Evolutionary conservation across 2,888 invertebrate species (phyloP), one percentile per base, ranked within the genome.

Genomic region (Drosophila maculinotata): DNA sequence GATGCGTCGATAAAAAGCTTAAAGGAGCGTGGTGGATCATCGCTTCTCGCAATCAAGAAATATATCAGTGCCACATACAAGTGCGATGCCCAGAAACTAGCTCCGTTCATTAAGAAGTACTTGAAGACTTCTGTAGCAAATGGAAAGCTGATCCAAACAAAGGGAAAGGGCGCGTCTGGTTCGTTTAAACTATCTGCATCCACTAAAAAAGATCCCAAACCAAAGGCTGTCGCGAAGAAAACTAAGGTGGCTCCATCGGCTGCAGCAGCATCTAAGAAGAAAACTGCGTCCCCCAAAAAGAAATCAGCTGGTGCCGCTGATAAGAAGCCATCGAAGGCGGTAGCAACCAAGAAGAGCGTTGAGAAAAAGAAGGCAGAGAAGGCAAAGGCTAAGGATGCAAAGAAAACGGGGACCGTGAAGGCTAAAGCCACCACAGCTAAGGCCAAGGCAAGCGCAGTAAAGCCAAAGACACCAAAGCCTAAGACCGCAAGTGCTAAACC

Each of bases 101-200:
- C 74, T 2, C 93, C 93, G 4, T 94, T 93, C 91, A 94, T 95
- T 79, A 93, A 92, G 72, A 94, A 93, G 66, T 94, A 93, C 77
- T 75, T 94, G 74, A 94, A 63, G 39, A 59, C 53, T 26, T 93
- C 93, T n/a, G 94, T 94, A 20, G 92, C 91, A 2, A 91, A 92
- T 41, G 93, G 93, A 14, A 87, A 89, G 12, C 83, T 94, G 49
- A 69, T 80, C 10, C 81, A 80, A 63, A 74, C 78, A n/a, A 81
- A 79, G 47, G 79, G 80, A n/a, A 76, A 75, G 47, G 80, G 80
- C 23, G 80, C 80, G 5, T 65, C 75, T 28, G 79, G 79, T 30
- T 80, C 77, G 9, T 80, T 80, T 28, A 80, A 76, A 42, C 36
- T 80, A 8, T 67, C 80, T 25, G 65, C 77, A 12, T 54, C 76